Evolutionary conservation across 2,797 vertebrate species (phyloP).

Genomic region (Catamblyrhynchus diadema): DNA sequence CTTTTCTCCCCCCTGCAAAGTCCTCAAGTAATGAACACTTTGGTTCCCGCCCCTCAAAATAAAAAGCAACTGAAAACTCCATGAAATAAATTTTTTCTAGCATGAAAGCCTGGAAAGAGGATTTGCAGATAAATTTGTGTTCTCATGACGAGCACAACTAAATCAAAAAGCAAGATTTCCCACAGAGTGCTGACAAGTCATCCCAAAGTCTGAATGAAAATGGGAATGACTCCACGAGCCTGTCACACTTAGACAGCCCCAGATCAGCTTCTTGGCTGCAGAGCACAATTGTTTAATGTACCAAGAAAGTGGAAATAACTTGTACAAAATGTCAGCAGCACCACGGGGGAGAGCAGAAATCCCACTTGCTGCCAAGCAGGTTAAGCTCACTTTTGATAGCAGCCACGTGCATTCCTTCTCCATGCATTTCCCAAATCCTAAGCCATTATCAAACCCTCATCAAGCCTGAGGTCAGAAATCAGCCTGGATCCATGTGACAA

Average conservation of each 20-base stretch:
- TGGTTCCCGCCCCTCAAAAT: neutral
- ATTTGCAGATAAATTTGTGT: neutral
- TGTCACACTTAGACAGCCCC: neutral
- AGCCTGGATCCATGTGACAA: neutral
- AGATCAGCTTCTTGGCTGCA: neutral
- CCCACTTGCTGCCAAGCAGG: neutral
- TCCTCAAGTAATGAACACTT: neutral
- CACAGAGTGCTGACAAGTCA: neutral
- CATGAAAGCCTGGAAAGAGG: neutral
- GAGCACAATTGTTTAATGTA: neutral
- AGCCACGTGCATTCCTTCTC: neutral
- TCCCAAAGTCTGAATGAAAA: neutral
- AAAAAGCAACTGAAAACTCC: neutral
- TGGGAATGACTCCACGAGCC: neutral
- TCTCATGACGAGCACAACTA: neutral
- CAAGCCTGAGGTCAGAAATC: neutral
- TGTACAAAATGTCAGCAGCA: neutral
- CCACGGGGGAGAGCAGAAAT: neutral
- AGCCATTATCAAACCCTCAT: neutral
- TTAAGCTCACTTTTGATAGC: neutral
- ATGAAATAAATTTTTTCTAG: neutral
- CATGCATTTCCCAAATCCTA: neutral
- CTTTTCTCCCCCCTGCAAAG: neutral
- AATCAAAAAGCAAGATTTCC: neutral
- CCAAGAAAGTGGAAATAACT: constrained; percentile 22